Evolutionary conservation across 2,888 invertebrate genomes (phyloP), one percentile per base, ranked within the genome.

Genomic region (Pomacea canaliculata): DNA sequence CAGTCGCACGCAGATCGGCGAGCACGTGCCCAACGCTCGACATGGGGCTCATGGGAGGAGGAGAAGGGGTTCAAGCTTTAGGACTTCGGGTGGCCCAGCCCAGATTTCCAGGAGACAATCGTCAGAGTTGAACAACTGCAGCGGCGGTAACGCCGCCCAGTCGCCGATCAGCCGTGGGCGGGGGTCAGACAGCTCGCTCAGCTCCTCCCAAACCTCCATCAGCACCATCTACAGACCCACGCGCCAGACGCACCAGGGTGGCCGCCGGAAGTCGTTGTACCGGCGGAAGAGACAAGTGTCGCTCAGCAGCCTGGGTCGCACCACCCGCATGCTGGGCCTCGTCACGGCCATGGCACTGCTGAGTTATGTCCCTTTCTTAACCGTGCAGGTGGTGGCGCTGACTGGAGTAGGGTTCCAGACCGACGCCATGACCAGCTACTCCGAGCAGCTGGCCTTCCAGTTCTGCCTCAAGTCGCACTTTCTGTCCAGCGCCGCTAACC

Each of bases 281-380:
- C n/a, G 27, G 27, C 51, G 16, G 18, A 13, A 37, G 48, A 27
- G 56, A 7, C 49, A 59, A 16, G 18, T 60, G 62, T 68, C 68
- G 5, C n/a, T 68, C 37, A 69, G 69, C 19, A n/a, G 48, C 37
- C 51, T 84, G 1, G 72, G 84, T 0, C 76, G 84, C 62, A 85
- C 85, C 13, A 86, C 86, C 0, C 78, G 81, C 23, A 84, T 86
- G 71, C 83, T 86, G 76, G 82, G 83, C 48, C 80, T 84, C 37
- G 84, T 86, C 49, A 85, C 85, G 19, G 78, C 81, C 46, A 83
- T 83, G 9, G 84, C 84, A 70, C 80, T 86, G 1, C 49, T 85
- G 9, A 84, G 85, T 63, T 86, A 84, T 77, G 78, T 85, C 19
- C 86, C 86, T n/a, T 86, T 84, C 75, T 77, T 86, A 62, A 83